Evolutionary conservation across 2,888 invertebrate species (phyloP).

Genomic region (Druceiella hillmani): DNA sequence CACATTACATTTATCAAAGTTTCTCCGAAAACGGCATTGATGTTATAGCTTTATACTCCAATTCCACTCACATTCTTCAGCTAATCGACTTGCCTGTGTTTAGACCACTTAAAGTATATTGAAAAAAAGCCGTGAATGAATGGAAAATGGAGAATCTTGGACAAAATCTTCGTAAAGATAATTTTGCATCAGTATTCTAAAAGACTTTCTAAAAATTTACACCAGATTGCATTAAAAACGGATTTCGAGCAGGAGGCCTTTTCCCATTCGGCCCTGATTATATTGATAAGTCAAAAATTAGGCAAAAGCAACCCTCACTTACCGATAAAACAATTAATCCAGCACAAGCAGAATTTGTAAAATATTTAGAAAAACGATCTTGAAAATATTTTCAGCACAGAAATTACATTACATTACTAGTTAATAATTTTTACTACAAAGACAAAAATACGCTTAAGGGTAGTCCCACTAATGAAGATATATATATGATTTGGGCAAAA

Average conservation of each 20-base stretch:
- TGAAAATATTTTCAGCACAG: slow-evolving; percentile 14
- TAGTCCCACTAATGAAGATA: slow-evolving; percentile 11
- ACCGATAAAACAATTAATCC: slow-evolving; percentile 6
- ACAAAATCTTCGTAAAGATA: slow-evolving; percentile 12
- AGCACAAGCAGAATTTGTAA: slow-evolving; percentile 14
- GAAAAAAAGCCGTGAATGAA: slow-evolving; percentile 6
- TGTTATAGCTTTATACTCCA: slow-evolving; percentile 17
- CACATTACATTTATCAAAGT: slow-evolving; percentile 11
- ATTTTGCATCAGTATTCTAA: slow-evolving; percentile 12
- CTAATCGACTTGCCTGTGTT: slow-evolving; percentile 20
- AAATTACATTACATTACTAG: slow-evolving; percentile 14
- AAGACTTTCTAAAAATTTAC: slow-evolving; percentile 11
- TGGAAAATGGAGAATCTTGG: too few relatives aligned
- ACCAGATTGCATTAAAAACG: slow-evolving; percentile 14
- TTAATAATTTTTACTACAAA: slow-evolving; percentile 15
- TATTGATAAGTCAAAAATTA: slow-evolving; percentile 13
- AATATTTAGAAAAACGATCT: slow-evolving; percentile 17
- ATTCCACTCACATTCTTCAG: slow-evolving; percentile 18
- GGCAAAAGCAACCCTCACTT: slow-evolving; percentile 7
- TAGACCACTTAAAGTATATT: slow-evolving; percentile 12
- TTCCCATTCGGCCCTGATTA: slow-evolving; percentile 16
- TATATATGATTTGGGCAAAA: slow-evolving; percentile 17
- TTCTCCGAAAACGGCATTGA: slow-evolving; percentile 8
- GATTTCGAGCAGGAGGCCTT: slow-evolving; percentile 16
- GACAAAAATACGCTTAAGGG: slow-evolving; percentile 5